Evolutionary conservation across 2,797 vertebrate species (phyloP).

Genomic region (Atherinosoma microstoma): DNA sequence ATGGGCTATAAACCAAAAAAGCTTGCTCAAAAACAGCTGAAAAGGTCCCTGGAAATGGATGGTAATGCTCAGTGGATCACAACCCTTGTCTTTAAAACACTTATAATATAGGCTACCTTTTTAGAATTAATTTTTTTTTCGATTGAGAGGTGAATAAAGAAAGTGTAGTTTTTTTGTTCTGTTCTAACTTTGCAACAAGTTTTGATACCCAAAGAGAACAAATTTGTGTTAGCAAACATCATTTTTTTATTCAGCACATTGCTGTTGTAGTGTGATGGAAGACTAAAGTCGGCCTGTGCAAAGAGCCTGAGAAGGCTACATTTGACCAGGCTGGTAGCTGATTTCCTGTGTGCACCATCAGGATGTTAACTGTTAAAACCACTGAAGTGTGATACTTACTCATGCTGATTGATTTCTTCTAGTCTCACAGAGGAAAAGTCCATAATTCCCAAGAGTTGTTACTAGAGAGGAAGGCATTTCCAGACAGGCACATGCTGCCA

Average conservation of each 20-base stretch:
- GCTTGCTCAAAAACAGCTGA: neutral
- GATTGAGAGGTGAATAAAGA: neutral
- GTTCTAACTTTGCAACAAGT: neutral
- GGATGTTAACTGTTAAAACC: conserved; percentile 75
- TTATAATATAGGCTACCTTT: neutral
- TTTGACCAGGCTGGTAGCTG: conserved; percentile 54
- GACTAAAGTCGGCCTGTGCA: conserved; percentile 11
- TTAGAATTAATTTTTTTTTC: too few relatives aligned
- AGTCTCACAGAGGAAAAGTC: conserved; percentile 62
- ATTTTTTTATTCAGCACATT: neutral
- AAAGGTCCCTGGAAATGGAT: neutral
- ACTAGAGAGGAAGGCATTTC: conserved; percentile 73
- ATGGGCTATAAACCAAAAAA: neutral
- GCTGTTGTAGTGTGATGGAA: neutral
- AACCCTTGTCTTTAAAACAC: neutral
- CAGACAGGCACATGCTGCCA: conserved; percentile 72
- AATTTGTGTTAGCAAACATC: neutral
- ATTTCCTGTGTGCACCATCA: conserved; percentile 61
- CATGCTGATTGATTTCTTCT: conserved; percentile 74
- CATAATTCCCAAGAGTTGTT: conserved; percentile 76
- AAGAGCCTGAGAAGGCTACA: conserved; percentile 36
- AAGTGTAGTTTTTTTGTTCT: neutral
- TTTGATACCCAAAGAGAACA: too few relatives aligned
- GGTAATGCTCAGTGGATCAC: neutral
- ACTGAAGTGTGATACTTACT: conserved; percentile 74